Evolutionary conservation across 1,140 invertebrate species (phyloP).

Genomic region (Ruditapes philippinarum): DNA sequence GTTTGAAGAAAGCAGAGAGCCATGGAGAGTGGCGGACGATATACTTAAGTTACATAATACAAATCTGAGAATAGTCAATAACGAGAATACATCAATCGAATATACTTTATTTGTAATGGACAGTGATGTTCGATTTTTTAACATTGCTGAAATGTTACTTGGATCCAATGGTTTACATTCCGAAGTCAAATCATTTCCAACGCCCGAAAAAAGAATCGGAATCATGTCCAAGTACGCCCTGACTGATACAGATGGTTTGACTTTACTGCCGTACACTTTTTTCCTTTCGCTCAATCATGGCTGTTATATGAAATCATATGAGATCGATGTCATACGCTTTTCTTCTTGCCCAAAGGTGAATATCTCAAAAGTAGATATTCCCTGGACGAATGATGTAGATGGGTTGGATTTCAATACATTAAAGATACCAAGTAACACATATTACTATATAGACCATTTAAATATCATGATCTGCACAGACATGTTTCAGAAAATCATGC

Average conservation of each 20-base stretch:
- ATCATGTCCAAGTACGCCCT: neutral
- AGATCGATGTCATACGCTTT: neutral
- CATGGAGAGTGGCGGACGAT: neutral
- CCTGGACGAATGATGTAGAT: neutral
- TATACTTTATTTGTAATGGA: neutral
- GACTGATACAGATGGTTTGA: conserved; percentile 3
- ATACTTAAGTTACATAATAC: neutral
- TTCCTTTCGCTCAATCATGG: neutral
- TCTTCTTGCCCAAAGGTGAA: neutral
- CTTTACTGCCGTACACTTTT: neutral
- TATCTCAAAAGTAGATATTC: neutral
- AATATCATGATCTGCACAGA: neutral
- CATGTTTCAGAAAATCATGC: neutral
- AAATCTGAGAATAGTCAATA: neutral
- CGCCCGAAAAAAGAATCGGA: neutral
- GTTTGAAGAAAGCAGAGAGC: neutral
- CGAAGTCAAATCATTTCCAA: neutral
- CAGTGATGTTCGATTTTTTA: neutral
- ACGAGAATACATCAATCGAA: neutral
- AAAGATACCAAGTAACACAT: neutral
- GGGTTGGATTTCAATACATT: neutral
- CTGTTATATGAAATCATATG: neutral
- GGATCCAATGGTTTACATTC: neutral
- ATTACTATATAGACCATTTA: neutral
- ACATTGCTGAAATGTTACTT: neutral